Base-by-base conservation (phyloP, 2,113 vertebrate species). In the Pterophyllum scalare region DNA sequence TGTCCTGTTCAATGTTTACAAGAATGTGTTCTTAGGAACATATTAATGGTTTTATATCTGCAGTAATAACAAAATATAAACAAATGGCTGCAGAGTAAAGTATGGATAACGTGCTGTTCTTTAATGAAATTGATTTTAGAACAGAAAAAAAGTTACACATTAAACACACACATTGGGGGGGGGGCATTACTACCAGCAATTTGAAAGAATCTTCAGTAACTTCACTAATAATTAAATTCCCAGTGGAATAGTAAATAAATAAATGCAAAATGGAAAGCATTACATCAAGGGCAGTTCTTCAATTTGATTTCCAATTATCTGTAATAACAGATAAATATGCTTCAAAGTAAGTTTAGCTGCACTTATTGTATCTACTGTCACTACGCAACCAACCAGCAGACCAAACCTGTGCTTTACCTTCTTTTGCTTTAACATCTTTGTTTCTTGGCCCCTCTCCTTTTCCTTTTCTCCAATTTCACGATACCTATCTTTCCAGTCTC, bases 51-150 rank as follows among this genome's bases (percentile, higher is more conserved):
- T 77, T 54, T 22, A 26, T 70, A 72, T 83, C 46, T 81, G 84
- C 56, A 76, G 26, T 86, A 81, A 77, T 87, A 75, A 38, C 76
- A 60, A 82, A 65, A 82, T 89, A 76, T 86, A 15, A 38, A 54
- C 80, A 81, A 52, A 83, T 87, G 19, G 59, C 59, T 86, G 58
- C 81, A 54, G 56, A 80, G n/a, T 80, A 61, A 92, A 76, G 77
- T 38, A 79, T 88, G 28, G 82, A 79, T 7, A 12, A 35, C 28
- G 83, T 52, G 43, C 43, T 52, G 19, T 31, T 72, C 65, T 54
- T 33, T 54, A 72, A 72, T 5, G 11, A 54, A 54, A 31, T 10
- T 20, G 10, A 70, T 49, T 70, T 70, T 49, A 20, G 17, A 54
- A 19, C 28, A 52, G 24, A 77, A 15, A 31, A 15, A 75, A 7